phyloP scores from a whole-genome alignment of 2,797 vertebrate species.

The Picus viridis region DNA sequence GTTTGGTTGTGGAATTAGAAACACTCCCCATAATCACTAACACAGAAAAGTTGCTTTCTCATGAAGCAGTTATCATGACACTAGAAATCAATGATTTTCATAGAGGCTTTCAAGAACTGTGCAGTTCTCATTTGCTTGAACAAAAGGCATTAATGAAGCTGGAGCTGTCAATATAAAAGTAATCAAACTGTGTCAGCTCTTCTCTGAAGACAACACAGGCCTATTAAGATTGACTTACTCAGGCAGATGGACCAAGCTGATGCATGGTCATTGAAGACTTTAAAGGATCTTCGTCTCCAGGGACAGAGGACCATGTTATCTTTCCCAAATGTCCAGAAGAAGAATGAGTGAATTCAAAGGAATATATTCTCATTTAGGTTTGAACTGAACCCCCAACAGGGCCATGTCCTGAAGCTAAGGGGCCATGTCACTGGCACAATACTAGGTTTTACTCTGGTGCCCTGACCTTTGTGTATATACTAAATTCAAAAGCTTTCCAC shows the following conservation, averaged over 20 bases:
- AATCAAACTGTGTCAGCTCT: conserved; percentile 32
- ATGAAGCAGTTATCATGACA: not conserved
- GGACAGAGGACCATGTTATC: not conserved
- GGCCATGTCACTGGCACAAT: conserved; percentile 32
- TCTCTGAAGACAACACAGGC: conserved; percentile 9
- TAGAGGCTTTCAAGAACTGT: not conserved
- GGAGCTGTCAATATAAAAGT: conserved; percentile 25
- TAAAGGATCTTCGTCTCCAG: conserved; percentile 41
- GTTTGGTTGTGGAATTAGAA: not conserved
- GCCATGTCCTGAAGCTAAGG: conserved; percentile 62
- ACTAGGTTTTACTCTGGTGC: not conserved
- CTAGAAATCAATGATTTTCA: not conserved
- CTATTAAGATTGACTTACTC: conserved; percentile 37
- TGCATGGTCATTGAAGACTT: conserved; percentile 9
- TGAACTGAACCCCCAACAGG: conserved; percentile 39
- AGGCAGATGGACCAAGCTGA: conserved; percentile 38
- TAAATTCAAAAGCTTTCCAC: conserved; percentile 55
- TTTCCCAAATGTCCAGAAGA: conserved; percentile 50
- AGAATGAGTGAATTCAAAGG: conserved; percentile 61
- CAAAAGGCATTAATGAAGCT: conserved; percentile 41
- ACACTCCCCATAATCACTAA: not conserved
- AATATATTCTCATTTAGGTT: conserved; percentile 38
- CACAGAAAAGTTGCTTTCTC: not conserved
- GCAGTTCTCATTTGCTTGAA: conserved; percentile 1
- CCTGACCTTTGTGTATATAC: conserved; percentile 51